Percentiles rank a stretch among this genome's conserved stretches.
Conservation (phyloP, 2,888 invertebrate genomes). For the Meliscaeva auricollis region DNA sequence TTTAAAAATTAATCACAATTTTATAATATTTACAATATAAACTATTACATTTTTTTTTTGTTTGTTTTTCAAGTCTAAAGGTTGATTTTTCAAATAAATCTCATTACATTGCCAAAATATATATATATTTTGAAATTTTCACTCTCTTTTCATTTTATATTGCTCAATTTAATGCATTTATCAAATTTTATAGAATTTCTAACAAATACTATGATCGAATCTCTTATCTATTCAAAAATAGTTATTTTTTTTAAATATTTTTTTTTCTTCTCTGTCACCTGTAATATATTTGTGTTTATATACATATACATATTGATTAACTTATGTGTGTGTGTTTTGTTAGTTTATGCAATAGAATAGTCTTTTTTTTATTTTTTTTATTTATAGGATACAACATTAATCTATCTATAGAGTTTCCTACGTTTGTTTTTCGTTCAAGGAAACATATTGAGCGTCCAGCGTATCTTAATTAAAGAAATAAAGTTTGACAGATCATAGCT, state of each 20-base stretch:
- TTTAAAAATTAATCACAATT: not conserved
- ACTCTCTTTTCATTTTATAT: not conserved
- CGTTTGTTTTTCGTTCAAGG: not conserved
- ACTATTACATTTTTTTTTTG: conserved; percentile 34
- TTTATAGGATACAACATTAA: conserved; percentile 53
- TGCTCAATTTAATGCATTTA: conserved; percentile 61
- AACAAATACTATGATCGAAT: not conserved
- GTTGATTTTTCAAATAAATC: conserved; percentile 24
- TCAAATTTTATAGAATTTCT: conserved; percentile 16
- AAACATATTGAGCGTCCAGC: not conserved
- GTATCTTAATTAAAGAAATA: conserved; percentile 8
- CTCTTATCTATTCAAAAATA: conserved; percentile 67
- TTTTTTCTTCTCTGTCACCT: conserved; percentile 40
- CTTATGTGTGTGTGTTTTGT: conserved; percentile 40
- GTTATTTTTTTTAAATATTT: conserved; percentile 42
- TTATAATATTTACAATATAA: conserved; percentile 27
- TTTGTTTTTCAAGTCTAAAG: conserved; percentile 19
- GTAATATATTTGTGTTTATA: conserved; percentile 54
- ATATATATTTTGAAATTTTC: not conserved
- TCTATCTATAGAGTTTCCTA: conserved; percentile 7
- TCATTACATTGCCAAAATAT: conserved; percentile 60
- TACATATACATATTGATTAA: conserved; percentile 31
- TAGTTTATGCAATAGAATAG: conserved; percentile 55
- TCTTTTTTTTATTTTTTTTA: conserved; percentile 57
- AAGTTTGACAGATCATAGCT: conserved; percentile 34